Evolutionary conservation across 2,113 vertebrate species (phyloP), one percentile per base, ranked within the genome.

Genomic region (Ciconia stormi): DNA sequence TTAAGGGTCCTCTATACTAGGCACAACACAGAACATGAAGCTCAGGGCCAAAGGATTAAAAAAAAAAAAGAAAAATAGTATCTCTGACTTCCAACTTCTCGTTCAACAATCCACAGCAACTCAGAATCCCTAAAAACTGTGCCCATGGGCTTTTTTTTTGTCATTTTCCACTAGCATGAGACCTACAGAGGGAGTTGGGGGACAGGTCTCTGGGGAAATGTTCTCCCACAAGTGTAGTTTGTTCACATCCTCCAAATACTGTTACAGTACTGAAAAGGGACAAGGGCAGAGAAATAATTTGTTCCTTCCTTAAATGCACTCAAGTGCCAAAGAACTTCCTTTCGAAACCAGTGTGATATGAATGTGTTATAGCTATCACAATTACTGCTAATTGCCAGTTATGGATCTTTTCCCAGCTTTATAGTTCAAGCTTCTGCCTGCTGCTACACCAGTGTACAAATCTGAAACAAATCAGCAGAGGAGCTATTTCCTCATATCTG

Each of bases 371-470:
- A 84, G 82, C 71, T 78, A 91, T 74, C 65, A 79, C 82, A 82
- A 80, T 90, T 95, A 85, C 87, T 73, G 74, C 34, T 94, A 95
- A 92, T 84, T 94, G 67, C 74, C 53, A 93, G 82, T 72, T 88
- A 87, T 77, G 79, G 78, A 90, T 80, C 84, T 92, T 87, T 82
- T 85, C 87, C 84, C 71, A 86, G 79, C 55, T 82, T 93, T 90
- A 80, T 53, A 58, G 34, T 50, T 82, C 12, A 8, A 90, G 53
- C 17, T 94, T 90, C 74, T 95, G 82, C 78, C 89, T 87, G 89
- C 81, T 96, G 69, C 58, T 95, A 34, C 62, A 69, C 10, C 23
- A 80, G 49, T 29, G 49, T 62, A 76, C 70, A 73, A 69, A 77
- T 62, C 23, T 56, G 61, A 87, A 94, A 72, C 16, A 76, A 89